These are phyloP conservation scores for Dinoponera quadriceps DNA, from an alignment of 1,140 invertebrate genomes.

Conservation along the genomic window DNA sequence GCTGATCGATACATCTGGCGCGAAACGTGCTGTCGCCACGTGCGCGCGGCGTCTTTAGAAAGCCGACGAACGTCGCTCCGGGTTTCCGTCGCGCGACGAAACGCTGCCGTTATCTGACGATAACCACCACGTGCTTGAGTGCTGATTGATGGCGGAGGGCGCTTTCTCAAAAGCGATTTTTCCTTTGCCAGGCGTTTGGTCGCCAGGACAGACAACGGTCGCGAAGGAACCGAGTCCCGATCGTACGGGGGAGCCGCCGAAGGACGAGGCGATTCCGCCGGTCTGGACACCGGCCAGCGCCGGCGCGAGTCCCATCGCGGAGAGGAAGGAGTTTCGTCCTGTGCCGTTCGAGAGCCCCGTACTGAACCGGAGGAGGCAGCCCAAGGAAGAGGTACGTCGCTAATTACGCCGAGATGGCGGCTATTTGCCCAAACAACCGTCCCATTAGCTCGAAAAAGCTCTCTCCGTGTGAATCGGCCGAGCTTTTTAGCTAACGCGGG, in stretches of 20 bases:
- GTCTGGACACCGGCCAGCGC: slow-evolving; percentile 91
- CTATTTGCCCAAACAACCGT: background rate
- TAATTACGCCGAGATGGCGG: background rate
- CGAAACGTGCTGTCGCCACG: too few relatives aligned
- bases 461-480: background rate
- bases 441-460: background rate
- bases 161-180: slow-evolving; percentile 28
- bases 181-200: slow-evolving; percentile 84
- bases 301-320: slow-evolving; percentile 87
- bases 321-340: slow-evolving; percentile 91
- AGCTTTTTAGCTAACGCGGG: too few relatives aligned
- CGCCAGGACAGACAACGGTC: slow-evolving; percentile 83
- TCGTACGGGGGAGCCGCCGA: slow-evolving; percentile 77
- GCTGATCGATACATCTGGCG: background rate
- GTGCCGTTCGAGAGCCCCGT: slow-evolving; percentile 91
- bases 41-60: too few relatives aligned
- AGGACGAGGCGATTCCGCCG: slow-evolving; percentile 87
- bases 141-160: slow-evolving; percentile 13
- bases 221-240: slow-evolving; percentile 85
- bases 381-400: slow-evolving; percentile 71
- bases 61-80: too few relatives aligned
- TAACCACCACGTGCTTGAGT: slow-evolving; percentile 30
- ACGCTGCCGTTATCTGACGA: background rate
- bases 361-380: slow-evolving; percentile 85
- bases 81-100: too few relatives aligned